phyloP scores from a whole-genome alignment of 2,888 invertebrate genomes.

The Petrophora chlorosata region DNA sequence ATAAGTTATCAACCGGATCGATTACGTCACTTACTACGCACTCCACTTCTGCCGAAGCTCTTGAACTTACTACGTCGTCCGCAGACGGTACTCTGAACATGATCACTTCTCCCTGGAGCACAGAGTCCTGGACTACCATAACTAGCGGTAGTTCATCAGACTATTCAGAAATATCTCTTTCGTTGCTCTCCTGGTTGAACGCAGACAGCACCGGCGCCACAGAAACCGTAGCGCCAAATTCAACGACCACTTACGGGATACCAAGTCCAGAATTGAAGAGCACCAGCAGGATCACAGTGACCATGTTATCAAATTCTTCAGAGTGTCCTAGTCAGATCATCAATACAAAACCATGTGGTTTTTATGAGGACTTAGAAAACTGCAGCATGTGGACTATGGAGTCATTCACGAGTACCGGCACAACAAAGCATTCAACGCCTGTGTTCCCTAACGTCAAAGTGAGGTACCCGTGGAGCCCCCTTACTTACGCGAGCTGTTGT shows the following conservation, averaged over 20 bases:
- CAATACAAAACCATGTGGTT: not conserved
- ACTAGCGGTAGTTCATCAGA: too few relatives aligned
- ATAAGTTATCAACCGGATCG: not conserved
- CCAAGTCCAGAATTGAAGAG: conserved; percentile 8
- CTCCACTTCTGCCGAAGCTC: not conserved
- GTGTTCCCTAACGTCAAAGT: conserved; percentile 28
- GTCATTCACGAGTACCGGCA: conserved; percentile 44
- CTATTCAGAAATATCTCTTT: too few relatives aligned
- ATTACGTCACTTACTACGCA: not conserved
- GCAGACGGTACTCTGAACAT: conserved; percentile 53
- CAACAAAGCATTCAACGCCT: not conserved
- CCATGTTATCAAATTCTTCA: conserved; percentile 12
- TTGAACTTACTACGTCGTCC: not conserved
- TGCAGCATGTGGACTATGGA: conserved; percentile 56
- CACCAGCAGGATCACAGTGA: conserved; percentile 30
- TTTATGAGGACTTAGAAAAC: not conserved
- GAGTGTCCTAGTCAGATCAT: conserved; percentile 7
- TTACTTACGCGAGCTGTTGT: conserved; percentile 35
- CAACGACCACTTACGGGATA: conserved; percentile 39
- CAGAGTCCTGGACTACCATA: conserved; percentile 38
- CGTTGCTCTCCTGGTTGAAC: not conserved
- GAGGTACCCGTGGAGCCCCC: conserved; percentile 53
- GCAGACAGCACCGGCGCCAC: not conserved
- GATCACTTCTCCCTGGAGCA: conserved; percentile 60
- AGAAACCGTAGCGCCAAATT: conserved; percentile 34